These are phyloP conservation scores for Ascidia mentula DNA, from an alignment of 23 tunicate genomes.

Conservation along the genomic window DNA sequence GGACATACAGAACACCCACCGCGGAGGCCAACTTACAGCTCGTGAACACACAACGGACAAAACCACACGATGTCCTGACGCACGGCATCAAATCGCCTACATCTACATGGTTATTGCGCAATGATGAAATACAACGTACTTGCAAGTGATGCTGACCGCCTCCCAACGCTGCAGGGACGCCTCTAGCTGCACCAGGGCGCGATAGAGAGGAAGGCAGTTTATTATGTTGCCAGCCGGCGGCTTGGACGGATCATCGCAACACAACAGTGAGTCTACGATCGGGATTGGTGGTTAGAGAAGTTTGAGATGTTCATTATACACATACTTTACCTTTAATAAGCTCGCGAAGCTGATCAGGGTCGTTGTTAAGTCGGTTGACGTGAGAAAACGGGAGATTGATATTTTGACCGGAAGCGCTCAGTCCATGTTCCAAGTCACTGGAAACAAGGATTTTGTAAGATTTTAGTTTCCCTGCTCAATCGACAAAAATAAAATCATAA, in stretches of 20 bases:
- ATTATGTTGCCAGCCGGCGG: neutral
- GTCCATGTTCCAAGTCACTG: neutral
- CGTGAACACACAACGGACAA: too few species aligned
- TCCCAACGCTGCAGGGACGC: conserved; percentile 36
- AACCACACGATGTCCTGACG: too few species aligned
- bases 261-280: conserved; percentile 15
- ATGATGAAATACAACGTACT: too few species aligned
- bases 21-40: too few species aligned
- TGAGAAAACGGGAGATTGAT: neutral
- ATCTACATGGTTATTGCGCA: too few species aligned
- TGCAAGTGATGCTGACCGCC: conserved; percentile 15
- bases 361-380: neutral
- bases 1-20: too few species aligned
- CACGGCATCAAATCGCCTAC: too few species aligned
- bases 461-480: too few species aligned
- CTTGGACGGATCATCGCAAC: conserved; percentile 13
- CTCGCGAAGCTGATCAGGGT: neutral
- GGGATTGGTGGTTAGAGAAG: too few species aligned
- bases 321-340: neutral
- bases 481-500: too few species aligned
- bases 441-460: too few species aligned
- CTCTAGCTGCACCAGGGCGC: conserved; percentile 32
- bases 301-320: too few species aligned
- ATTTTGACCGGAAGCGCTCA: neutral
- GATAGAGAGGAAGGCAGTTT: conserved; percentile 28